Evolutionary conservation across 2,888 invertebrate genomes (phyloP).

Genomic region (Phragmatobia fuliginosa): DNA sequence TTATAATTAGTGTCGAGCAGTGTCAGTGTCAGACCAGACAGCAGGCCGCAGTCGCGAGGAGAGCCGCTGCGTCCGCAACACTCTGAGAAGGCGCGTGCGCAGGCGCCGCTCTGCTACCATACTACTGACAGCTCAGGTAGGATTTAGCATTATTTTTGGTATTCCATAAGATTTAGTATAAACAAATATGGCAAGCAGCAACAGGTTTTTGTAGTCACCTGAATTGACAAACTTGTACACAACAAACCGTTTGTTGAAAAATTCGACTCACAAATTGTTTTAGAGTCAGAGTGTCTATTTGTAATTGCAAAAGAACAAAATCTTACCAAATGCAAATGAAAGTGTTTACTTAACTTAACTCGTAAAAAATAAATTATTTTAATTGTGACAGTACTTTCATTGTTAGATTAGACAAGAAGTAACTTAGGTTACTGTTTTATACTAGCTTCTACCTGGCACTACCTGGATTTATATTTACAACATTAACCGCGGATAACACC

Average conservation of each 20-base stretch:
- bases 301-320: too few relatives aligned
- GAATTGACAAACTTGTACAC: neutral
- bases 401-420: too few relatives aligned
- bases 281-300: too few relatives aligned
- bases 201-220: neutral
- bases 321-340: too few relatives aligned
- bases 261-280: neutral
- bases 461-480: too few relatives aligned
- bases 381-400: too few relatives aligned
- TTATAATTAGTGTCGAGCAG: neutral
- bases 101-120: neutral
- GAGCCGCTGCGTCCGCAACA: conserved; percentile 1
- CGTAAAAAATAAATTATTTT: too few relatives aligned
- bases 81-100: neutral
- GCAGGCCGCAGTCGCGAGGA: neutral
- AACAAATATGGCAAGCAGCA: neutral
- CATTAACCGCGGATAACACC: too few relatives aligned
- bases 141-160: neutral
- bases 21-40: conserved; percentile 1
- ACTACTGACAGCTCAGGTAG: conserved; percentile 1
- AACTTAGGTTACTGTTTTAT: too few relatives aligned
- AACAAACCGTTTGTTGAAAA: neutral
- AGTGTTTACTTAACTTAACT: too few relatives aligned
- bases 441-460: too few relatives aligned
- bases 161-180: neutral